Evolutionary conservation across 1,140 invertebrate species (phyloP).

Genomic region (Drosophila persimilis): DNA sequence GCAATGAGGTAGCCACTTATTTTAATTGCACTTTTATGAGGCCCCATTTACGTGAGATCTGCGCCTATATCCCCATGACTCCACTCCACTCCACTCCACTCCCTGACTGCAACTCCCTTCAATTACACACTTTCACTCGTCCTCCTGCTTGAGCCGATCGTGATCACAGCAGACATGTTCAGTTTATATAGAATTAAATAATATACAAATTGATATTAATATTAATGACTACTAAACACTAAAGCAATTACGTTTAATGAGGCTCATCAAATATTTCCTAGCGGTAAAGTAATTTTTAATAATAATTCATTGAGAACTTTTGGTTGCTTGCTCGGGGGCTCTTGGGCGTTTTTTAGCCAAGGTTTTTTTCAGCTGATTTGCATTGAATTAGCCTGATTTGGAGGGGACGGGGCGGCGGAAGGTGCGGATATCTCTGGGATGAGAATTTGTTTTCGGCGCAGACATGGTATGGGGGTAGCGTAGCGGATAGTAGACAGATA

Average conservation of each 20-base stretch:
- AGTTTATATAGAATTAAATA: constrained; percentile 28
- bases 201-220: constrained; percentile 38
- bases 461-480: not conserved
- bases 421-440: not conserved
- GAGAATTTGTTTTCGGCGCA: constrained; percentile 25
- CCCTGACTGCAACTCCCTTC: not conserved
- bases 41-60: constrained; percentile 46
- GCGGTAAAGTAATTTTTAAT: constrained; percentile 39
- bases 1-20: constrained; percentile 10
- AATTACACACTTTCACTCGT: constrained; percentile 27
- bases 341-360: constrained; percentile 48
- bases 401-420: too few relatives aligned
- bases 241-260: constrained; percentile 61
- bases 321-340: constrained; percentile 7
- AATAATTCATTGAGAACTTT: constrained; percentile 26
- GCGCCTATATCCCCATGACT: constrained; percentile 23
- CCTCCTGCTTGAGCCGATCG: constrained; percentile 21
- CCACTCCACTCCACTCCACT: constrained; percentile 37
- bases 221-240: constrained; percentile 37
- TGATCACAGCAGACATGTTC: constrained; percentile 14
- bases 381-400: constrained; percentile 53
- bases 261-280: constrained; percentile 5
- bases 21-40: constrained; percentile 40
- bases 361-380: constrained; percentile 54
- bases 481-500: constrained; percentile 39